Base-by-base conservation (phyloP, 2,113 vertebrate genomes). In the Suricata suricatta region DNA sequence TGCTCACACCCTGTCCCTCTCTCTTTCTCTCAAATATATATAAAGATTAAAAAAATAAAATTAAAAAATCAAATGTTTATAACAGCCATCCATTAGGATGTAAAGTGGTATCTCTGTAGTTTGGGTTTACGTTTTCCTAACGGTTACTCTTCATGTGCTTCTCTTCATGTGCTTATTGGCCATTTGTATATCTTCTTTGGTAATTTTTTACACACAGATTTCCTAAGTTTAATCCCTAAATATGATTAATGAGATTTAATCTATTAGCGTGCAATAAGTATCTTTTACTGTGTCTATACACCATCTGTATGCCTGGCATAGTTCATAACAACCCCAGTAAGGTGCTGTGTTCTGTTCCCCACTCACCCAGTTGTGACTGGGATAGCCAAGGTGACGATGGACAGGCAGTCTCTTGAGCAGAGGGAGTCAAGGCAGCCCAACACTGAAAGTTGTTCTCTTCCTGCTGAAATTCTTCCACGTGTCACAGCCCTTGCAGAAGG, bases 171-270 rank as follows among this genome's bases (percentile, higher is more conserved):
- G 35, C 14, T 27, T 77, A 69, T 77, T 50, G 72, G 50, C 33
- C 50, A 69, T 86, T 76, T 87, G 16, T 69, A 9, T 35, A 33
- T 38, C 60, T 94, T 93, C 44, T 83, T 80, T 35, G 47, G 57
- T 77, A 77, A 92, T 7, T 96, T 93, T 86, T 88, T 52, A 93
- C 72, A 71, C 25, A 64, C 9, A 66, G 29, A 92, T 63, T 95
- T 96, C 66, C 66, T 71, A 68, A 90, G 69, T 68, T 25, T 88
- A 83, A 80, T 63, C 54, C n/a, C 23, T 84, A 79, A 95, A 21
- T 92, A 52, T 83, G 82, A 74, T 72, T 57, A 64, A 79, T 72
- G 33, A 60, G n/a, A 54, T 4, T 80, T 79, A 76, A 47, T 79
- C 23, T 60, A 72, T 79, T 83, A 93, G 63, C 17, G 84, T 35